These are phyloP conservation scores for Neomorphus geoffroyi DNA, from an alignment of 2,797 vertebrate genomes.

Conservation along the genomic window DNA sequence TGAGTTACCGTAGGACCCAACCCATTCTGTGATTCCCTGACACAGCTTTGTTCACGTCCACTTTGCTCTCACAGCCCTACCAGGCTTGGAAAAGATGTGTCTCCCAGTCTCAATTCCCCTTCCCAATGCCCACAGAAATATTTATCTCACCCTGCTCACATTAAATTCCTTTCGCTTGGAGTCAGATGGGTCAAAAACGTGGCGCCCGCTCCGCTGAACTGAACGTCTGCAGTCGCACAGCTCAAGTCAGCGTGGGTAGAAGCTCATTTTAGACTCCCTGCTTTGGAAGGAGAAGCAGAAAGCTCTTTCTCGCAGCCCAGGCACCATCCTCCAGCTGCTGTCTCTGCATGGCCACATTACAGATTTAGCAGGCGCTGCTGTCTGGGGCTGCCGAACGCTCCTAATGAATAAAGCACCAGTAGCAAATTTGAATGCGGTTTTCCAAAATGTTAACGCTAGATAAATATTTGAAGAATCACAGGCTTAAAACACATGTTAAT, in stretches of 20 bases:
- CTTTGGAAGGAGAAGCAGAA: background rate
- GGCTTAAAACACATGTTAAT: slow-evolving; percentile 10
- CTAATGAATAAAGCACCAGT: slow-evolving; percentile 41
- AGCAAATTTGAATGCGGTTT: slow-evolving; percentile 40
- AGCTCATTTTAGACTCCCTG: background rate
- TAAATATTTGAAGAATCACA: slow-evolving; percentile 35
- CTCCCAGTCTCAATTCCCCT: background rate
- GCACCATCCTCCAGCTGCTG: slow-evolving; percentile 13
- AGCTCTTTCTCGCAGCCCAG: background rate
- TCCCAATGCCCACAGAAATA: accelerated
- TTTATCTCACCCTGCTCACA: accelerated
- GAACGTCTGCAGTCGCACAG: background rate
- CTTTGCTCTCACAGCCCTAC: background rate
- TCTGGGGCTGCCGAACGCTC: background rate
- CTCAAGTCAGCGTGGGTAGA: background rate
- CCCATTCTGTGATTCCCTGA: too few species aligned
- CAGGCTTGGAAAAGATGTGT: accelerated
- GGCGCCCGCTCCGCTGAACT: accelerated
- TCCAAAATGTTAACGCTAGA: slow-evolving; percentile 9
- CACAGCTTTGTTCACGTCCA: accelerated
- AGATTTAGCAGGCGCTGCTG: background rate
- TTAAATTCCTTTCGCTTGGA: background rate
- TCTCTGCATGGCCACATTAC: background rate
- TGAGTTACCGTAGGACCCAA: too few species aligned
- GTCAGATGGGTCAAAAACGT: background rate